Evolutionary conservation across 2,113 vertebrate genomes (phyloP), one percentile per base, ranked within the genome.

Genomic region (Pachycephala philippinensis): DNA sequence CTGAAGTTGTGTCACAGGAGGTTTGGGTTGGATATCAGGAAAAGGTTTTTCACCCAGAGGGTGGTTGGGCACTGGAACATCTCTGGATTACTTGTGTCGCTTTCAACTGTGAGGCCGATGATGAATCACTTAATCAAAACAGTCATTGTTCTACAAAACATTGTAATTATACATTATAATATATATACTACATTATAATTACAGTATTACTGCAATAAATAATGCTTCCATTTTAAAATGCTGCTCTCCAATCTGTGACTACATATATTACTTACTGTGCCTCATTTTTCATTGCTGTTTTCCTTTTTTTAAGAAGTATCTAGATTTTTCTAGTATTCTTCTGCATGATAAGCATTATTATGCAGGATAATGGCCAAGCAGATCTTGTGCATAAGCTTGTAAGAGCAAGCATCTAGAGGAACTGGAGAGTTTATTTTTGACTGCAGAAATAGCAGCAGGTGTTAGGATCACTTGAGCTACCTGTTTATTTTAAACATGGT

Each of bases 51-150:
- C 23, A 45, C 28, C 28, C 28, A 30, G 37, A 30, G 33, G 18
- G 6, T 68, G 68, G 3, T 1, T 76, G 61, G 54, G 30, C 61
- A 30, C 63, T 83, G 54, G 28, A 53, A 28, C 31, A 33, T 65
- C 37, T 93, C 57, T 49, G 23, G 40, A 37, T 87, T 42, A 37
- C 57, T 35, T 69, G 22, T 35, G 15, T 72, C 26, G 5, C 80
- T 92, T 91, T 72, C 75, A 50, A 0, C 49, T 63, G 35, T 0
- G 0, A 63, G 42, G 27, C 39, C 1, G 3, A 6, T 5, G 7
- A 57, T 71, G 27, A 69, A 71, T 91, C 24, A 72, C 52, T 77
- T 80, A 49, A 81, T 76, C 22, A 77, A 70, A 79, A 52, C 18
- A 75, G 39, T 68, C 76, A n/a, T 44, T 88, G 16, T 75, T 93